Evolutionary conservation across 2,888 invertebrate species (phyloP), one percentile per base, ranked within the genome.

Genomic region (Megaustenia siamemsis): DNA sequence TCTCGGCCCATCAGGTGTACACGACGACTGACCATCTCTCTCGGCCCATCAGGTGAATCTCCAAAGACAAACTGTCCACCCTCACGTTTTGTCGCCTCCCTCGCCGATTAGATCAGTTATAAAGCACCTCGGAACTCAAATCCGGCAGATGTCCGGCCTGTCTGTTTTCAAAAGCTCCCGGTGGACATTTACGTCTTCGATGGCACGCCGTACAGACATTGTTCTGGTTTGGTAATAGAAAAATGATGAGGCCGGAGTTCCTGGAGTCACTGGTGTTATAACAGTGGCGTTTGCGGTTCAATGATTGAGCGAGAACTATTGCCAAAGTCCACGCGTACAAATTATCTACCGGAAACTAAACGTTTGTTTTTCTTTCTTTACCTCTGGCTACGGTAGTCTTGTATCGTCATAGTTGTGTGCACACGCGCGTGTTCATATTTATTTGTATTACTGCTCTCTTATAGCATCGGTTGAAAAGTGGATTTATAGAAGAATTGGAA

Each of bases 51-150:
- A 49, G 49, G 49, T 32, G 73, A 73, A 73, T 73, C 73, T 73
- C 73, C 73, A 2, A 18, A 6, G 73, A 73, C 73, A 49, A 21
- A 32, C 73, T 73, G 73, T 73, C 73, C 73, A 49, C 73, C 73
- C 73, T 49, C 73, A 6, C 32, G 49, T 73, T 73, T 73, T 73
- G 73, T 73, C 35, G 12, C 49, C 15, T 15, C 49, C 18, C 15
- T 49, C 49, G 21, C 3, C 32, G 3, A 18, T 21, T 18, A 32
- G 45, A n/a, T 28, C 28, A 10, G n/a, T 5, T 45, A 1, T 43
- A 45, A 73, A 49, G 49, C 1, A 32, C 32, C 53, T 1, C 21
- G 5, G 45, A 32, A 73, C 73, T 49, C 28, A 49, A 49, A 32
- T 45, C 45, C 15, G 49, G 73, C 73, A 73, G 73, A 73, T 73